Evolutionary conservation across 2,113 vertebrate genomes (phyloP), one percentile per base, ranked within the genome.

Genomic region (Brachyistius frenatus): DNA sequence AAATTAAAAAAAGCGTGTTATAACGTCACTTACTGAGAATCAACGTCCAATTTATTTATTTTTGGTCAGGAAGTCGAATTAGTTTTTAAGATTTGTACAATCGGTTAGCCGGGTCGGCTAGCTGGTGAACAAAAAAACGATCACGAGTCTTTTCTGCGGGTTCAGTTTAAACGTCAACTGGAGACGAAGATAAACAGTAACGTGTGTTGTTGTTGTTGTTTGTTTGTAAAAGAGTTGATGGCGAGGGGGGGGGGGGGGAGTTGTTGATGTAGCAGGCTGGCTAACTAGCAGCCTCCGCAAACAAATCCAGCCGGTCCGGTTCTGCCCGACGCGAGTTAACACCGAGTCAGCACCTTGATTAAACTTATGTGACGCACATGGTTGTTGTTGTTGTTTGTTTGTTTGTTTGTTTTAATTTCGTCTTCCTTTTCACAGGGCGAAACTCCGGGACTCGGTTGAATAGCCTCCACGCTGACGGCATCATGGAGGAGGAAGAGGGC

Each of bases 401-500:
- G n/a, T n/a, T 23, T 23, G 23, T 23, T 23, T 23, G 23, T 23
- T 14, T n/a, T 10, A 35, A 60, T 3, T 5, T 0, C 4, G 23
- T 5, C 2, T 30, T 33, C 6, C 5, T 39, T 2, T 68, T 37
- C 10, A 23, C 74, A 87, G 85, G 64, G 13, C 41, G 23, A 35
- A 61, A 11, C 15, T 11, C 15, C 2, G 16, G 64, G 33, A 67
- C n/a, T 3, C 9, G n/a, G 23, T 39, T 53, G 7, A 41, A 0
- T 5, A 50, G 41, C 39, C 4, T 47, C 23, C 11, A 11, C 3
- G 7, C 57, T 56, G 55, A 65, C 61, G 14, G 41, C 66, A 64
- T 10, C 0, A 90, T 92, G 89, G 90, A 92, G 70, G 89, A 86
- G 67, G 85, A 86, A 57, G 86, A 70, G 37, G 69, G 23, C 23